Evolutionary conservation across 2,888 invertebrate genomes (phyloP).

Genomic region (Eulithis prunata): DNA sequence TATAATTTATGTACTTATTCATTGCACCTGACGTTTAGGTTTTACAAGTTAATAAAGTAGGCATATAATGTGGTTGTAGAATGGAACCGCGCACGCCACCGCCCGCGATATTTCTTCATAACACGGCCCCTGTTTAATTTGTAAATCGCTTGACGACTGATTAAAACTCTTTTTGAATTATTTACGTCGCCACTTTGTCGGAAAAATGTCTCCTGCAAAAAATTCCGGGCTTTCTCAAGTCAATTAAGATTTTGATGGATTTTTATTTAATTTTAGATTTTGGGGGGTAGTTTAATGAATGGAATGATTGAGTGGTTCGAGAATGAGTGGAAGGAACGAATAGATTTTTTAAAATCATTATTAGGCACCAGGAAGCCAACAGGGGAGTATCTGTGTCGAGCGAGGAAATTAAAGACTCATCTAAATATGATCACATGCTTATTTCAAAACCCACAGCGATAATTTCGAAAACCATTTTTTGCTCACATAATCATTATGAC

Average conservation of each 20-base stretch:
- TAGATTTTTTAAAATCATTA: constrained; percentile 1
- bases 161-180: constrained; percentile 83
- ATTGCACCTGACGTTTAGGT: too few species aligned
- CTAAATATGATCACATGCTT: too few species aligned
- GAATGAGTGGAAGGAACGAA: constrained; percentile 5
- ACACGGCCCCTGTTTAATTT: constrained; percentile 82
- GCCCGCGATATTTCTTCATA: constrained; percentile 80
- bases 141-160: constrained; percentile 83
- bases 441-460: too few species aligned
- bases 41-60: too few species aligned
- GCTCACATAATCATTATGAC: background rate
- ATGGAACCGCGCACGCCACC: constrained; percentile 57
- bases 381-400: too few species aligned
- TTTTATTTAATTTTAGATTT: constrained; percentile 27
- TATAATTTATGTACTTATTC: too few species aligned
- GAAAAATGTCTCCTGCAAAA: constrained; percentile 38
- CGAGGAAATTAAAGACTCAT: too few species aligned
- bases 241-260: constrained; percentile 28
- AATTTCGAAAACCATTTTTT: background rate
- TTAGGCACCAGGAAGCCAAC: too few species aligned
- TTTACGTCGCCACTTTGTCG: constrained; percentile 57
- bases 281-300: constrained; percentile 21
- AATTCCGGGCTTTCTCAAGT: constrained; percentile 31
- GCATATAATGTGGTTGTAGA: constrained; percentile 22
- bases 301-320: constrained; percentile 26